Conservation (phyloP, 2,113 vertebrate species). For the Sciurus niger region DNA sequence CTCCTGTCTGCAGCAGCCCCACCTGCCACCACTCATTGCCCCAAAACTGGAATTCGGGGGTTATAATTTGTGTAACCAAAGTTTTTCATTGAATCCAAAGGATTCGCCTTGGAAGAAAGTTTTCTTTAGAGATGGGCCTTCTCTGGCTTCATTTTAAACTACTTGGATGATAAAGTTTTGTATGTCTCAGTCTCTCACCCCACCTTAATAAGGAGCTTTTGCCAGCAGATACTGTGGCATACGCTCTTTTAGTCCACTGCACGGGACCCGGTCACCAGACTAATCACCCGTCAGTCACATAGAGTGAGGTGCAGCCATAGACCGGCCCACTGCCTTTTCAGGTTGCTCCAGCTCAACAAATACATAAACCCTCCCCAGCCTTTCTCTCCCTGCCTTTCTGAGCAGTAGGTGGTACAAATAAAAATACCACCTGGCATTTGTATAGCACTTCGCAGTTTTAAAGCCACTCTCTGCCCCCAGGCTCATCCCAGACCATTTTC, state of each 20-base stretch:
- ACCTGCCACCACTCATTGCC: too few species aligned
- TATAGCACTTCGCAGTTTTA: background rate
- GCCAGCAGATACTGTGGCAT: background rate
- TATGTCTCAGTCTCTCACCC: background rate
- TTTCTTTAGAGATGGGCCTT: background rate
- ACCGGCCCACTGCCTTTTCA: background rate
- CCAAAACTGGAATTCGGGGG: background rate
- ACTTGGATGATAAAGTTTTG: background rate
- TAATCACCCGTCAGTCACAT: background rate
- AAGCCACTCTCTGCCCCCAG: background rate
- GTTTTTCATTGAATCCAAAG: background rate
- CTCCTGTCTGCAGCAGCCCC: too few species aligned
- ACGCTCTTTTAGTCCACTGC: background rate
- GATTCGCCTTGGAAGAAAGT: conserved; percentile 14
- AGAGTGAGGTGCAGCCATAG: background rate
- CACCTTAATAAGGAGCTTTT: background rate
- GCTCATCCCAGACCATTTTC: background rate
- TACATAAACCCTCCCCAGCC: background rate
- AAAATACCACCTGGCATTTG: conserved; percentile 69
- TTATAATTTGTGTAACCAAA: background rate
- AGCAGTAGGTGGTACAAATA: conserved; percentile 57
- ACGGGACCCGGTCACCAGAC: background rate
- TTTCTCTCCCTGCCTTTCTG: conserved; percentile 30
- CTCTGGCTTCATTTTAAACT: background rate
- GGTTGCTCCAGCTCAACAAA: conserved; percentile 61